Conservation (phyloP, 2,797 vertebrate genomes). For the Mallotus villosus region DNA sequence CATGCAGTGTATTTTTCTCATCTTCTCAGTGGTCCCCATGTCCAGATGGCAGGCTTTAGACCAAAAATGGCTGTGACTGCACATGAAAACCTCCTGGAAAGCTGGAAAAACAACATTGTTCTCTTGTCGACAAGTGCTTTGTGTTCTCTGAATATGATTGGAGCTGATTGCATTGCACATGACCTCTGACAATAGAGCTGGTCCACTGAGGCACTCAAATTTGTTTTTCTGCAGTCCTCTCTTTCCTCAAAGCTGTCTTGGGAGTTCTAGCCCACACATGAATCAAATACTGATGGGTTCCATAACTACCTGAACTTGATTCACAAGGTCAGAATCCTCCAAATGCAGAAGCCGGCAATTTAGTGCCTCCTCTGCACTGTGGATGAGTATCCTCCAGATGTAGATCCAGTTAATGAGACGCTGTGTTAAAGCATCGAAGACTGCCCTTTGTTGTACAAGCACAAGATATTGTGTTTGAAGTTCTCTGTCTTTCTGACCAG, state of each 20-base stretch:
- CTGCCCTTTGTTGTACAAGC: background rate
- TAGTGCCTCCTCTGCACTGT: slow-evolving; percentile 10
- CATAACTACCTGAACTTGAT: slow-evolving; percentile 8
- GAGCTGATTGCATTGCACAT: slow-evolving; percentile 13
- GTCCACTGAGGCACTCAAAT: slow-evolving; percentile 3
- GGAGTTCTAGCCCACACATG: background rate
- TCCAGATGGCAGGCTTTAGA: too few relatives aligned
- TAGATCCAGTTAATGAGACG: slow-evolving; percentile 21
- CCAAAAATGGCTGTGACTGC: background rate
- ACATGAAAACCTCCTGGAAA: background rate
- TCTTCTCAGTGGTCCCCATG: too few relatives aligned
- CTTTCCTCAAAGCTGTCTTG: background rate
- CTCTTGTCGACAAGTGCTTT: slow-evolving; percentile 6
- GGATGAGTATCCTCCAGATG: slow-evolving; percentile 20
- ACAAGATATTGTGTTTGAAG: background rate
- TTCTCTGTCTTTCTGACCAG: background rate
- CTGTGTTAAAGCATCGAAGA: slow-evolving; percentile 4
- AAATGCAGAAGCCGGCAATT: slow-evolving; percentile 24
- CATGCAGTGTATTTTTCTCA: too few relatives aligned
- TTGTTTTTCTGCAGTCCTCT: background rate
- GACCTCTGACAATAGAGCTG: background rate
- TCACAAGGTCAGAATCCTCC: slow-evolving; percentile 22
- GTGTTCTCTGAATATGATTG: background rate
- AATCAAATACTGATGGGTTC: background rate
- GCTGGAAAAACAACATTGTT: background rate